Conservation (phyloP, 2,113 vertebrate species). For the Bungarus multicinctus region DNA sequence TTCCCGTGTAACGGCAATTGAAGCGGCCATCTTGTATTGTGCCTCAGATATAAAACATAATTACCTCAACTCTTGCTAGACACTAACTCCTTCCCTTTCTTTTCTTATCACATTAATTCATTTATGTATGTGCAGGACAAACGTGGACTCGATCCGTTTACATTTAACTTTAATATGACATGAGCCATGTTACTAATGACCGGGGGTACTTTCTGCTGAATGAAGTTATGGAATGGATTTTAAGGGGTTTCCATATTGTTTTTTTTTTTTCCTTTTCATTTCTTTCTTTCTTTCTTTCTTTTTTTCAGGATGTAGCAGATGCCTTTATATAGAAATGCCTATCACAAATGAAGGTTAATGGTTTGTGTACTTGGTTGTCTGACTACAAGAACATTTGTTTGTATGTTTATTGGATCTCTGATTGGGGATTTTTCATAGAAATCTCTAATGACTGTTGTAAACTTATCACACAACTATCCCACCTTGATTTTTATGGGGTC, state of each 20-base stretch:
- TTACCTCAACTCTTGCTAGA: constrained; percentile 71
- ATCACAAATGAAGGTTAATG: constrained; percentile 92
- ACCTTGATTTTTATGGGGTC: constrained; percentile 76
- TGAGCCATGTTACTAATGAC: constrained; percentile 84
- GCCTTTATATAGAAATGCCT: constrained; percentile 90
- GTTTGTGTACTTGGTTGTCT: constrained; percentile 79
- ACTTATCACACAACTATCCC: constrained; percentile 71
- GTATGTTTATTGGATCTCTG: constrained; percentile 5
- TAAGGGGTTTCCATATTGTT: constrained; percentile 13
- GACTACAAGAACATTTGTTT: constrained; percentile 73
- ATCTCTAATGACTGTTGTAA: constrained; percentile 69
- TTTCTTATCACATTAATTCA: constrained; percentile 69
- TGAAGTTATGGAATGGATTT: constrained; percentile 80
- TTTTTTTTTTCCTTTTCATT: not conserved
- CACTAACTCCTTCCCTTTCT: constrained; percentile 70
- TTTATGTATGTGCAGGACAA: constrained; percentile 74
- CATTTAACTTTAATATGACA: constrained; percentile 82
- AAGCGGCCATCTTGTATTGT: constrained; percentile 32
- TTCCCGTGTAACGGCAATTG: constrained; percentile 56
- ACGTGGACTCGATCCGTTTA: constrained; percentile 74
- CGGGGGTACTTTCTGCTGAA: constrained; percentile 70
- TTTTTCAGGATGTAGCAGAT: constrained; percentile 70
- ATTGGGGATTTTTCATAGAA: constrained; percentile 72
- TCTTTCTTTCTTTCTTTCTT: constrained; percentile 46
- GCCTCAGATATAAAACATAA: constrained; percentile 49